These are phyloP conservation scores for Xiphorhynchus elegans DNA, from an alignment of 2,113 vertebrate genomes.

Conservation along the genomic window DNA sequence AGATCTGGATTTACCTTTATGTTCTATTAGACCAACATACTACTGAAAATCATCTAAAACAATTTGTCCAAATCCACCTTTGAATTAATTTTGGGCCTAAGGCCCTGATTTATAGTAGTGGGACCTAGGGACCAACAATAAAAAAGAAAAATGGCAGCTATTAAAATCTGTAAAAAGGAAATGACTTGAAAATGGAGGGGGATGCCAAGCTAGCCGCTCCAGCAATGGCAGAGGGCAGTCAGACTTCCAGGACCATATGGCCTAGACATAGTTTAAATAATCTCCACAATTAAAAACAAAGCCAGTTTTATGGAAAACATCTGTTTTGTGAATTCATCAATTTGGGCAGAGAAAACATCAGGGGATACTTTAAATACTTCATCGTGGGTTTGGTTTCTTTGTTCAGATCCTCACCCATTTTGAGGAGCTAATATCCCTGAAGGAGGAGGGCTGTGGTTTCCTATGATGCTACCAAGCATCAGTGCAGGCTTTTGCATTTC, in stretches of 20 bases:
- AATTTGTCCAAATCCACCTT: constrained; percentile 16
- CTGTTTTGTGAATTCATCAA: constrained; percentile 41
- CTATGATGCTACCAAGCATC: not conserved
- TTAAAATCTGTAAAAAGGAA: constrained; percentile 50
- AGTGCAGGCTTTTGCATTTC: not conserved
- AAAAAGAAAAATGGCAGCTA: constrained; percentile 52
- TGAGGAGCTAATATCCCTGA: not conserved
- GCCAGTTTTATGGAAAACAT: constrained; percentile 51
- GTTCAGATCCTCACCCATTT: not conserved
- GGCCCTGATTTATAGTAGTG: not conserved
- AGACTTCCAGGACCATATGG: constrained; percentile 34
- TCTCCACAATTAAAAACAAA: constrained; percentile 66
- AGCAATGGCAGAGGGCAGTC: constrained; percentile 29
- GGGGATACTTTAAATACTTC: constrained; percentile 18
- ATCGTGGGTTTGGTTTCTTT: not conserved
- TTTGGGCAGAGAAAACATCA: not conserved
- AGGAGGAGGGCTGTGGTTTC: not conserved
- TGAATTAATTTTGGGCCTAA: constrained; percentile 1
- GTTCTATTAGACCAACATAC: not conserved
- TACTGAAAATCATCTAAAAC: constrained; percentile 13
- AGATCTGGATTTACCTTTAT: not conserved
- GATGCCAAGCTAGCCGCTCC: constrained; percentile 33
- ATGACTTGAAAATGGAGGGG: not conserved
- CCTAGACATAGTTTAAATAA: constrained; percentile 52
- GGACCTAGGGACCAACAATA: constrained; percentile 18